A percentile compares a stretch with the other conserved stretches of the same genome.
Conservation (phyloP, 37 sponge, comb jelly and placozoan species). For the Bolinopsis microptera region DNA sequence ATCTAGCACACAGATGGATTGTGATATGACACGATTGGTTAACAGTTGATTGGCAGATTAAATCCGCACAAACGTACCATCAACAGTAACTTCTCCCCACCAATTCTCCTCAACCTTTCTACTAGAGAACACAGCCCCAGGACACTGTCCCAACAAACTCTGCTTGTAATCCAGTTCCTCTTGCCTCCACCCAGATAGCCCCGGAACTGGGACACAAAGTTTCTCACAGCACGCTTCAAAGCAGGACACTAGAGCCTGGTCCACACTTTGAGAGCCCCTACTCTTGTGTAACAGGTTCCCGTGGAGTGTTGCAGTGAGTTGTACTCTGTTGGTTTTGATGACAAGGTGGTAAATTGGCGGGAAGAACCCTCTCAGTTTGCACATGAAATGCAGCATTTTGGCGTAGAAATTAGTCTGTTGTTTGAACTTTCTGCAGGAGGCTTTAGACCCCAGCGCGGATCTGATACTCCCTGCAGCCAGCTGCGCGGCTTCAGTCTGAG, state of each 20-base stretch:
- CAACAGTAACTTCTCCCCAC: slow-evolving; percentile 5
- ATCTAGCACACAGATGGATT: too few relatives aligned
- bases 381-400: not conserved
- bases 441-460: not conserved
- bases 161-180: not conserved
- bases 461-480: not conserved
- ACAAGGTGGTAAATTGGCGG: not conserved
- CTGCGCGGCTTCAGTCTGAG: not conserved
- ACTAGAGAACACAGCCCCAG: not conserved
- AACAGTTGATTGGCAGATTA: too few relatives aligned
- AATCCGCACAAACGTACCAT: slow-evolving; percentile 6
- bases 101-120: not conserved
- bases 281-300: not conserved
- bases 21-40: too few relatives aligned
- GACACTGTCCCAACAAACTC: not conserved
- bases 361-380: not conserved
- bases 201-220: slow-evolving; percentile 6
- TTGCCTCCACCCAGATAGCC: not conserved
- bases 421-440: not conserved
- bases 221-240: slow-evolving; percentile 4
- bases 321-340: not conserved
- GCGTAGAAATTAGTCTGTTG: slow-evolving; percentile 19
- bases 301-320: not conserved
- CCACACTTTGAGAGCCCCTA: not conserved
- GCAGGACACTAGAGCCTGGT: not conserved